Percentiles rank a stretch among this genome's conserved stretches.
Evolutionary conservation across 2,888 invertebrate species (phyloP).

Genomic region (Corbicula japonica): DNA sequence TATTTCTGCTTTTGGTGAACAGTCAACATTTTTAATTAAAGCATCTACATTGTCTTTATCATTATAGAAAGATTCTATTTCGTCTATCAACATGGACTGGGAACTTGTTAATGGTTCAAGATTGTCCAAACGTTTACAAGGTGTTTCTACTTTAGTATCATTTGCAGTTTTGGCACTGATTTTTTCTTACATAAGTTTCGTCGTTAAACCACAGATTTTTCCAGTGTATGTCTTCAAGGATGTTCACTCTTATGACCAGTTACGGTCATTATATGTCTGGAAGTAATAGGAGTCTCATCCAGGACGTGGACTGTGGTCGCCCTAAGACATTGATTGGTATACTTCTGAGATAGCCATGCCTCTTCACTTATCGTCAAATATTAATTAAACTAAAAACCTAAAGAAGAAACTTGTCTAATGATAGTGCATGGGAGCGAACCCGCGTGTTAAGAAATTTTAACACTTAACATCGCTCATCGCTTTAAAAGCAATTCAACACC

Average conservation of each 20-base stretch:
- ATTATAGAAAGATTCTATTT: neutral
- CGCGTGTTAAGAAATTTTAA: too few relatives aligned
- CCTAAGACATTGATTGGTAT: neutral
- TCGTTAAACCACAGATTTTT: neutral
- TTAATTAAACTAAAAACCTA: too few relatives aligned
- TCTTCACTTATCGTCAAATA: neutral
- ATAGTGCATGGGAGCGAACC: too few relatives aligned
- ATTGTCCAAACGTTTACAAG: neutral
- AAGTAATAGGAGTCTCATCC: neutral
- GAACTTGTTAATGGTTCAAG: neutral
- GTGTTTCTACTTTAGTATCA: neutral
- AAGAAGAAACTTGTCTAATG: too few relatives aligned
- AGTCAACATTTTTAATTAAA: neutral
- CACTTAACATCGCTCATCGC: too few relatives aligned
- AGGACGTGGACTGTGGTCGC: neutral
- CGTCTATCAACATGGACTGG: neutral
- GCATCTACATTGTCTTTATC: neutral
- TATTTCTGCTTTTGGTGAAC: neutral
- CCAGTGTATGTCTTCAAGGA: neutral
- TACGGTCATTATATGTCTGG: neutral
- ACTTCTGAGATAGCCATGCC: neutral
- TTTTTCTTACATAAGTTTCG: neutral
- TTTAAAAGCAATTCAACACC: too few relatives aligned
- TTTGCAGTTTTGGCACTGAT: neutral
- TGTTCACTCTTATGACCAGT: neutral